phyloP scores from a whole-genome alignment of 2,888 invertebrate genomes.

The Microplitis deprimator region DNA sequence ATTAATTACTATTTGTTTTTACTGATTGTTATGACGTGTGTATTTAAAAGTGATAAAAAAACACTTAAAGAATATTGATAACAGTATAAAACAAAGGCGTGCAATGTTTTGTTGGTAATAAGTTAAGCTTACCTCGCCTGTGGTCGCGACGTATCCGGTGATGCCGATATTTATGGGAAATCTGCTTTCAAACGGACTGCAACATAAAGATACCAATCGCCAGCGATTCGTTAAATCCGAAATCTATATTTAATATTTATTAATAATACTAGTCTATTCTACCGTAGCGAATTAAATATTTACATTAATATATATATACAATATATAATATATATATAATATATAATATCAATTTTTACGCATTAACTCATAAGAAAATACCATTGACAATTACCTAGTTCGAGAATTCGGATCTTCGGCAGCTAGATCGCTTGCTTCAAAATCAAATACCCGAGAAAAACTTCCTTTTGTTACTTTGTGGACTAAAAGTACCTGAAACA shows the following conservation, averaged over 20 bases:
- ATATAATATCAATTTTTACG: neutral
- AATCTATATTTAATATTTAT: neutral
- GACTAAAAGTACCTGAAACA: conserved; percentile 84
- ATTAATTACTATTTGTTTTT: conserved; percentile 13
- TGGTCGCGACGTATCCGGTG: conserved; percentile 94
- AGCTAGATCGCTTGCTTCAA: conserved; percentile 90
- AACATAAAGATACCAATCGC: conserved; percentile 61
- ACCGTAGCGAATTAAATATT: neutral
- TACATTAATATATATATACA: neutral
- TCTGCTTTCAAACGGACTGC: conserved; percentile 89
- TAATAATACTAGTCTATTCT: neutral
- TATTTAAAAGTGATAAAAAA: conserved; percentile 4
- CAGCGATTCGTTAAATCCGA: conserved; percentile 48
- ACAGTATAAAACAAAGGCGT: neutral
- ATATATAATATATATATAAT: too few species aligned
- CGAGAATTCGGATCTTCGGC: conserved; percentile 86
- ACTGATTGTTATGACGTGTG: conserved; percentile 11
- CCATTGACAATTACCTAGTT: conserved; percentile 75
- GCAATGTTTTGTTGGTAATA: conserved; percentile 24
- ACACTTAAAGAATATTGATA: neutral
- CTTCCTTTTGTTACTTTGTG: conserved; percentile 93
- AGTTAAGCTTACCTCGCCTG: conserved; percentile 85
- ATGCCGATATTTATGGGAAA: conserved; percentile 97
- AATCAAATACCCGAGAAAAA: conserved; percentile 94
- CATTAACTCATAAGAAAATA: conserved; percentile 32